These are phyloP conservation scores for Xerus inauris DNA, from an alignment of 2,113 vertebrate species.

Conservation along the genomic window DNA sequence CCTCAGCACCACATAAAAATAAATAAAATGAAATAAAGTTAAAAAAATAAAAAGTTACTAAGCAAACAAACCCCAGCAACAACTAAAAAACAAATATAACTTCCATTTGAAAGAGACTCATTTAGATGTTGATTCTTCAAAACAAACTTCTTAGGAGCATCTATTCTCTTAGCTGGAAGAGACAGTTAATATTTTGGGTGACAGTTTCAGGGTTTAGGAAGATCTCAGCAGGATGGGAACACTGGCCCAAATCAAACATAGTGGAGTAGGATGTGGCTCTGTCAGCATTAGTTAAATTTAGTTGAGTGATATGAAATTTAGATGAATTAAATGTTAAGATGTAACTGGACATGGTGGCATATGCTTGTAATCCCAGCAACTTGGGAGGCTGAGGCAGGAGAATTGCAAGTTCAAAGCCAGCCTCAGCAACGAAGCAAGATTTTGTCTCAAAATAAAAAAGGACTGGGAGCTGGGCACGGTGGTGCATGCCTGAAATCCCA, in stretches of 20 bases:
- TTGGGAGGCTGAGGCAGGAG: too few species aligned
- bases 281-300: background rate
- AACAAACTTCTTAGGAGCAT: background rate
- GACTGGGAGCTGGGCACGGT: too few species aligned
- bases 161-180: background rate
- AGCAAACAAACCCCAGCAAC: background rate
- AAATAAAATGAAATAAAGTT: too few species aligned
- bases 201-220: background rate
- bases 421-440: too few species aligned
- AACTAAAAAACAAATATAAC: background rate
- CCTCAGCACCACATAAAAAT: too few species aligned
- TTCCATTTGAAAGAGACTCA: background rate
- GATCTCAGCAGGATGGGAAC: background rate
- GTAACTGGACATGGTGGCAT: too few species aligned
- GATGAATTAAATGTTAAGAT: background rate
- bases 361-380: too few species aligned
- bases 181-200: background rate
- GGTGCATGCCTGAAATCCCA: too few species aligned
- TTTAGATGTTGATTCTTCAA: background rate
- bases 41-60: slow-evolving; percentile 23
- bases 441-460: too few species aligned
- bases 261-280: background rate
- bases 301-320: background rate
- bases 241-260: background rate
- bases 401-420: too few species aligned